A percentile compares a stretch with the other conserved stretches of the same genome.
These are phyloP conservation scores for Maconellicoccus hirsutus DNA, from an alignment of 1,140 invertebrate genomes.

Conservation along the genomic window DNA sequence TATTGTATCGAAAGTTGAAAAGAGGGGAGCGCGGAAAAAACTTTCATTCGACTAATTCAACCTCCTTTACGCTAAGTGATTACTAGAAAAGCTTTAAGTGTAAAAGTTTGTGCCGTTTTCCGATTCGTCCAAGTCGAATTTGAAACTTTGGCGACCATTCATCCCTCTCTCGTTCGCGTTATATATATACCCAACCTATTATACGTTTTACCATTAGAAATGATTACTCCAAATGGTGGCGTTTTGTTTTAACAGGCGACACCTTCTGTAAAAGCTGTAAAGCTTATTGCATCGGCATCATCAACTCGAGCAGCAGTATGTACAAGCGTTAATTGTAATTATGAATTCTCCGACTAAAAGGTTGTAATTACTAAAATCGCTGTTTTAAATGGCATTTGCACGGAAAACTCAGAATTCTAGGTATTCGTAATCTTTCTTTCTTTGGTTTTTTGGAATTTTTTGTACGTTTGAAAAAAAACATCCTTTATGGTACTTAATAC, in stretches of 20 bases:
- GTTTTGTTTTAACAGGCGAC: constrained; percentile 16
- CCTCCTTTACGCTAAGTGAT: constrained; percentile 19
- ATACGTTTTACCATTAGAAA: constrained; percentile 13
- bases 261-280: constrained; percentile 19
- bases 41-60: constrained; percentile 22
- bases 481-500: too few relatives aligned
- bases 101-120: constrained; percentile 12
- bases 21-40: background rate
- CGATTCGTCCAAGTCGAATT: constrained; percentile 11
- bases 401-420: background rate
- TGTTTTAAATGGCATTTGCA: background rate
- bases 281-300: background rate
- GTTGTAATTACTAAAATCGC: background rate
- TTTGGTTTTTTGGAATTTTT: too few relatives aligned
- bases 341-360: background rate
- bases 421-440: too few relatives aligned
- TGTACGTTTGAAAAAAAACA: too few relatives aligned
- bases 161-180: background rate
- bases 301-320: background rate
- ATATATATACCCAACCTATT: constrained; percentile 11
- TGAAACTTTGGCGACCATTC: constrained; percentile 18
- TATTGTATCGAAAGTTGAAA: constrained; percentile 9
- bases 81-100: constrained; percentile 15
- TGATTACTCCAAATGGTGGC: constrained; percentile 10
- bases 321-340: background rate